Evolutionary conservation across 1,140 invertebrate genomes (phyloP).

Genomic region (Formica exsecta): DNA sequence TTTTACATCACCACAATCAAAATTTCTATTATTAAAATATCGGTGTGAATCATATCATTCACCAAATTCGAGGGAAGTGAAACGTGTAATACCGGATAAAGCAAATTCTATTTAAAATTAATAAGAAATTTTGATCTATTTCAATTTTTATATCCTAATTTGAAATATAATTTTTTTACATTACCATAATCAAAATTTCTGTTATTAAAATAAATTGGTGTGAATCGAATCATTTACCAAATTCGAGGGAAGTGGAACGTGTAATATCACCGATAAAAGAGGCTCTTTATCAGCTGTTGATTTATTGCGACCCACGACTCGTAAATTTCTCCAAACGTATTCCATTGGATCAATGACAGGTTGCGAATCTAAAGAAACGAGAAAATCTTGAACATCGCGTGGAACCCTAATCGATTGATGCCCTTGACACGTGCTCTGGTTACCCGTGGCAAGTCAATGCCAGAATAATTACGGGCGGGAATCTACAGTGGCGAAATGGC

Average conservation of each 20-base stretch:
- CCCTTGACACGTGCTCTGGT: slow-evolving; percentile 71
- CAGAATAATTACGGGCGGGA: slow-evolving; percentile 63
- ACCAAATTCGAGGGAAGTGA: neutral
- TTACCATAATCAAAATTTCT: neutral
- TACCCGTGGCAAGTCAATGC: slow-evolving; percentile 64
- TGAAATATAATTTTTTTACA: neutral
- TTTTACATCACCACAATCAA: neutral
- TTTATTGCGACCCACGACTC: slow-evolving; percentile 17
- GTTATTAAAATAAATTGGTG: neutral
- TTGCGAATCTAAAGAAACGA: slow-evolving; percentile 34
- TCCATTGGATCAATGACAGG: slow-evolving; percentile 25
- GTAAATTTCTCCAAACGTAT: slow-evolving; percentile 31
- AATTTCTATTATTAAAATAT: neutral
- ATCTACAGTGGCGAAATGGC: slow-evolving; percentile 51
- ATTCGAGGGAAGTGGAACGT: neutral
- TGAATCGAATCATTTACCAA: slow-evolving; percentile 14
- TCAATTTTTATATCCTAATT: neutral
- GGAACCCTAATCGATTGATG: slow-evolving; percentile 66
- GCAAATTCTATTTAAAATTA: neutral
- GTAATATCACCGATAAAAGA: slow-evolving; percentile 10
- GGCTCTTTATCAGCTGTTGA: slow-evolving; percentile 36
- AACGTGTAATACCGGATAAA: too few relatives aligned
- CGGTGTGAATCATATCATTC: neutral
- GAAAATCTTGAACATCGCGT: slow-evolving; percentile 45
- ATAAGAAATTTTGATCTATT: neutral